Conservation (phyloP, 53 echinoderm and acorn worm genomes). For the Holothuria leucospilota region DNA sequence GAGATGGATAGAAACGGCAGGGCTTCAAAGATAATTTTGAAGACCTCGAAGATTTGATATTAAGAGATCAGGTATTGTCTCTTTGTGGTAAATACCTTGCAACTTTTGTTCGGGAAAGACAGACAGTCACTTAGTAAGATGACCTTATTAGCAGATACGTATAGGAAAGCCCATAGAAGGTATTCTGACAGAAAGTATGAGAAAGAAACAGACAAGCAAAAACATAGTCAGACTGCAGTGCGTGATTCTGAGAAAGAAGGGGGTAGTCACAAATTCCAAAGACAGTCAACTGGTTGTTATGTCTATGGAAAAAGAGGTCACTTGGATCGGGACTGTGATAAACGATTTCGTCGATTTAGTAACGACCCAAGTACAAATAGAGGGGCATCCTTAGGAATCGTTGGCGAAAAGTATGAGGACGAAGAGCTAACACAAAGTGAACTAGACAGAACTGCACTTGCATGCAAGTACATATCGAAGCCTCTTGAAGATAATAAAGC, state of each 20-base stretch:
- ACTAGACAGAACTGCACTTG: too few relatives aligned
- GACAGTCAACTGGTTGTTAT: not conserved
- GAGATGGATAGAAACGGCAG: slow-evolving; percentile 44
- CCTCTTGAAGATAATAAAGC: too few relatives aligned
- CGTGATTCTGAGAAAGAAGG: too few relatives aligned
- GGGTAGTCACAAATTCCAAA: too few relatives aligned
- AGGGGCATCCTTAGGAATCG: too few relatives aligned
- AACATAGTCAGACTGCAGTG: too few relatives aligned
- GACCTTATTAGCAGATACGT: slow-evolving; percentile 34
- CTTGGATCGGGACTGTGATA: slow-evolving; percentile 2
- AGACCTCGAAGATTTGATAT: slow-evolving; percentile 26
- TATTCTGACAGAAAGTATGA: not conserved
- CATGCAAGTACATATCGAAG: too few relatives aligned
- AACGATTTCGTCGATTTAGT: not conserved
- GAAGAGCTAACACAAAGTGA: too few relatives aligned
- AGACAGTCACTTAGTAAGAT: not conserved
- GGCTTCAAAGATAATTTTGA: slow-evolving; percentile 4
- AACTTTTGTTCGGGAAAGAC: slow-evolving; percentile 45
- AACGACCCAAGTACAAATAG: too few relatives aligned
- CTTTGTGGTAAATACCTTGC: slow-evolving; percentile 25
- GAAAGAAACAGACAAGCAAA: too few relatives aligned
- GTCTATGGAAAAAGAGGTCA: slow-evolving; percentile 20
- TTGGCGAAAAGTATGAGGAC: too few relatives aligned
- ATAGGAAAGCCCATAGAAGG: slow-evolving; percentile 11
- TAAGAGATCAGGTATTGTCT: slow-evolving; percentile 51